A percentile compares a stretch with the other conserved stretches of the same genome.
Evolutionary conservation across 2,797 vertebrate genomes (phyloP).

Genomic region (Tragelaphus eurycerus): DNA sequence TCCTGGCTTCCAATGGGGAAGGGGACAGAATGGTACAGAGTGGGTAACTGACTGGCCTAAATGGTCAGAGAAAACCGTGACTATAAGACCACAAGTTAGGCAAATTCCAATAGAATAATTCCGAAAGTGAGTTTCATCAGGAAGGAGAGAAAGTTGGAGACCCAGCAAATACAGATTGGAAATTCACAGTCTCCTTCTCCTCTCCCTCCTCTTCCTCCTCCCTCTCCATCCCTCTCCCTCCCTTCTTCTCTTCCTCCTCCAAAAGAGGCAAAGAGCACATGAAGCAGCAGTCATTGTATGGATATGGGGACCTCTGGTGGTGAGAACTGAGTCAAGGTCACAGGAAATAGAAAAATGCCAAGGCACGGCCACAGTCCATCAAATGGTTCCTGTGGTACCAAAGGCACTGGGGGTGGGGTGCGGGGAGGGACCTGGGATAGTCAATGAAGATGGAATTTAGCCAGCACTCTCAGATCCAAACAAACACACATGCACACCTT

Average conservation of each 20-base stretch:
- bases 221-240: not conserved
- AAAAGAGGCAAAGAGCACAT: not conserved
- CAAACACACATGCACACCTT: not conserved
- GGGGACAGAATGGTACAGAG: not conserved
- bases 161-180: not conserved
- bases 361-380: too few relatives aligned
- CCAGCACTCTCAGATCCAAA: not conserved
- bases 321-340: not conserved
- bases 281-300: not conserved
- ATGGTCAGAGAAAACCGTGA: not conserved
- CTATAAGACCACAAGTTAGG: not conserved
- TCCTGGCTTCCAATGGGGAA: not conserved
- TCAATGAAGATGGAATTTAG: not conserved
- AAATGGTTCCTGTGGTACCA: not conserved
- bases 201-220: not conserved
- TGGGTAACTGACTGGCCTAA: not conserved
- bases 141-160: not conserved
- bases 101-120: not conserved
- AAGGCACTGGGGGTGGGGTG: not conserved
- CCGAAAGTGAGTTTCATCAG: not conserved
- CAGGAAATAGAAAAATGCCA: not conserved
- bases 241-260: not conserved
- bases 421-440: not conserved
- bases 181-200: not conserved
- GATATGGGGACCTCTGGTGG: conserved; percentile 56